phyloP scores from a whole-genome alignment of 1,140 invertebrate species.

The Polypedilum vanderplanki region DNA sequence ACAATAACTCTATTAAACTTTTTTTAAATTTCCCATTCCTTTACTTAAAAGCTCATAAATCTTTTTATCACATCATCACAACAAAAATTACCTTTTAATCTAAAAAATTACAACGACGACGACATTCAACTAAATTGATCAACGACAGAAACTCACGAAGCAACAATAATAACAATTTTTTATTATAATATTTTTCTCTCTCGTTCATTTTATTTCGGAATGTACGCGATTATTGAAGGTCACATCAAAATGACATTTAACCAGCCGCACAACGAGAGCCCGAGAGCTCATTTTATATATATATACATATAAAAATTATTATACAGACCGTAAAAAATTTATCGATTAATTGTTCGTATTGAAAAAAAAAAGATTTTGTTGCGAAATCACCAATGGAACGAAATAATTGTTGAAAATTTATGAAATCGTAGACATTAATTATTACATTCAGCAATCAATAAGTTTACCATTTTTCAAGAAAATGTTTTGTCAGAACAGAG shows the following conservation, averaged over 20 bases:
- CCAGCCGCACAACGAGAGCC: background rate
- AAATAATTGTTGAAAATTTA: slow-evolving; percentile 28
- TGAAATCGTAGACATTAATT: slow-evolving; percentile 22
- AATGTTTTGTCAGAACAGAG: background rate
- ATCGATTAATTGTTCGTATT: slow-evolving; percentile 26
- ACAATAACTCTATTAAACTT: too few relatives aligned
- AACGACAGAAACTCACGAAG: background rate
- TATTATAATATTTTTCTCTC: background rate
- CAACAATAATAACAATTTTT: background rate
- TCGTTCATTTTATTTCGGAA: background rate
- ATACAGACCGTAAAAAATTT: slow-evolving; percentile 26
- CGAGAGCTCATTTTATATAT: background rate
- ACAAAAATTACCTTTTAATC: too few relatives aligned
- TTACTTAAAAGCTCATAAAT: too few relatives aligned
- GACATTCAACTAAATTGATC: too few relatives aligned
- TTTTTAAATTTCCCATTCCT: too few relatives aligned
- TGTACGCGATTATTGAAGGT: slow-evolving; percentile 28
- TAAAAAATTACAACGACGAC: too few relatives aligned
- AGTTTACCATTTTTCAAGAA: background rate
- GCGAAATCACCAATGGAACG: slow-evolving; percentile 10
- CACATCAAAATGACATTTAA: slow-evolving; percentile 27
- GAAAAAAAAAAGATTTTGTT: slow-evolving; percentile 16
- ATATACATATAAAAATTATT: slow-evolving; percentile 17
- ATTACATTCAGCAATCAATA: slow-evolving; percentile 11
- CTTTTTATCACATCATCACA: too few relatives aligned